Conservation (phyloP, 1,140 invertebrate species). For the Asobara japonica region DNA sequence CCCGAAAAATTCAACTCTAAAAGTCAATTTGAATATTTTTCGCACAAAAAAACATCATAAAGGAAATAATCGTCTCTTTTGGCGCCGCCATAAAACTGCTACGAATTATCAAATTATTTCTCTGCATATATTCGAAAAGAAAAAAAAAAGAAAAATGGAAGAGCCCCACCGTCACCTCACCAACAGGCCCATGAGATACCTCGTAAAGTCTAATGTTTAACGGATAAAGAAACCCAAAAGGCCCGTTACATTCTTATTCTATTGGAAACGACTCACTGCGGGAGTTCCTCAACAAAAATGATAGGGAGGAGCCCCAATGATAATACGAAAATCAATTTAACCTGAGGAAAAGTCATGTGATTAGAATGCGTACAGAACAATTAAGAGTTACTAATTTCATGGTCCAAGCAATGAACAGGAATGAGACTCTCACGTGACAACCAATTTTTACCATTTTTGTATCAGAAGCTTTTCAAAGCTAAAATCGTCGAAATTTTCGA, state of each 20-base stretch:
- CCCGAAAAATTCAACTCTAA: neutral
- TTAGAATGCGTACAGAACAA: neutral
- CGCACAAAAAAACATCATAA: neutral
- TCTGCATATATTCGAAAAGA: neutral
- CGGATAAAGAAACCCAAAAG: conserved; percentile 9
- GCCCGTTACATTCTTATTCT: conserved; percentile 29
- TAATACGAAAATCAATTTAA: neutral
- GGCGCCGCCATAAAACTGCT: conserved; percentile 32
- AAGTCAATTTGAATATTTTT: neutral
- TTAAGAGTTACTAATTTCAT: neutral
- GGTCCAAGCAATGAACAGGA: too few relatives aligned
- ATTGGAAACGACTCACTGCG: conserved; percentile 26
- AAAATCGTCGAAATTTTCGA: too few relatives aligned
- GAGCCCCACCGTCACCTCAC: neutral
- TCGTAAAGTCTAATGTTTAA: conserved; percentile 34
- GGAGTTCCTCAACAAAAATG: conserved; percentile 7
- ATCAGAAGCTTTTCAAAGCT: too few relatives aligned
- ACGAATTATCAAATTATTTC: conserved; percentile 32
- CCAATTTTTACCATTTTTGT: too few relatives aligned
- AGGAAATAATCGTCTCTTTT: neutral
- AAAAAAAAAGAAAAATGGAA: too few relatives aligned
- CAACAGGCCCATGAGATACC: conserved; percentile 4
- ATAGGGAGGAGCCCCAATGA: neutral
- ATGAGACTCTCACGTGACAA: too few relatives aligned
- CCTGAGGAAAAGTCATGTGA: neutral